Percentiles rank a stretch among this genome's conserved stretches.
These are phyloP conservation scores for Standfussiana lucernea DNA, from an alignment of 2,888 invertebrate species.

Conservation along the genomic window DNA sequence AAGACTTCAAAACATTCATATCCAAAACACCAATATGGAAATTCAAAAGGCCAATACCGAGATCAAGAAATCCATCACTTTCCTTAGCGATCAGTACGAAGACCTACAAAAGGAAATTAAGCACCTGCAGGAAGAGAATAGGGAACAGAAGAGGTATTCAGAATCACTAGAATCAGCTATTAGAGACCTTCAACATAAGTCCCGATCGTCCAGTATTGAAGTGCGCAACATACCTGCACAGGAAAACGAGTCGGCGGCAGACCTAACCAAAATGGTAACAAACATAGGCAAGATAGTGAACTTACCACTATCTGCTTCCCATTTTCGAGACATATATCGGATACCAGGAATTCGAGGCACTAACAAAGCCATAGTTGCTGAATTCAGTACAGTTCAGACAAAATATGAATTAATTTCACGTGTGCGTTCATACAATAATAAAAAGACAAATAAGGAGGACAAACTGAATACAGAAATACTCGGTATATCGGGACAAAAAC, in stretches of 20 bases:
- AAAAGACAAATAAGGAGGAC: constrained; percentile 6
- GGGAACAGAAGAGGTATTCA: too few species aligned
- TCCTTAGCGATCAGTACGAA: too few species aligned
- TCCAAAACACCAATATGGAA: too few species aligned
- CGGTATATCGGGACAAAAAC: constrained; percentile 7
- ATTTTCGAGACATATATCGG: constrained; percentile 4
- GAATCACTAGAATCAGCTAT: too few species aligned
- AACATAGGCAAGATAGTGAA: neutral
- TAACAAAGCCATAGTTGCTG: neutral
- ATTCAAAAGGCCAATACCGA: too few species aligned
- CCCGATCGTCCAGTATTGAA: too few species aligned
- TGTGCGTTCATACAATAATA: constrained; percentile 5
- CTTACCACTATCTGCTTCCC: neutral
- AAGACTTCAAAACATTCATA: too few species aligned
- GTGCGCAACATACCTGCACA: too few species aligned
- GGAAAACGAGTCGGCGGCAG: neutral
- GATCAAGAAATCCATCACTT: too few species aligned
- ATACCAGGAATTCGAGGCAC: constrained; percentile 1
- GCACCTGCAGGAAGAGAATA: too few species aligned
- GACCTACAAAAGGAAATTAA: too few species aligned
- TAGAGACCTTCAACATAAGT: too few species aligned
- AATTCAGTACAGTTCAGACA: constrained; percentile 5
- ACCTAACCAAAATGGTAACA: neutral
- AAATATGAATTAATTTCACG: neutral
- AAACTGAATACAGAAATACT: neutral